Conservation (phyloP, 92 coral and sea anemone genomes). For the Nematostella vectensis region DNA sequence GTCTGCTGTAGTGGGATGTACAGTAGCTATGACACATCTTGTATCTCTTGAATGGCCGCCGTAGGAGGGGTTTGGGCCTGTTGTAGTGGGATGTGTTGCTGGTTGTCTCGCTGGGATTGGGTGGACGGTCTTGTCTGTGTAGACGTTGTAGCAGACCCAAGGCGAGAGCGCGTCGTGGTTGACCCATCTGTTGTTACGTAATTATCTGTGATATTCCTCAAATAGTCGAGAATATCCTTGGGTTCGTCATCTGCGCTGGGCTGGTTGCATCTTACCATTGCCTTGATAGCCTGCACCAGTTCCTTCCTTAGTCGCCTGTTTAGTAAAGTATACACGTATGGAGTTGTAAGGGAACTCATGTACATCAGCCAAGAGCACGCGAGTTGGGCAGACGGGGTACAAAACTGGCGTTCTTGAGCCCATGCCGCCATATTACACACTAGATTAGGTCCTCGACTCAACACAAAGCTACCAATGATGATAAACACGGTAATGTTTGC, state of each 20-base stretch:
- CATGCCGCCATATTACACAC: slow-evolving; percentile 39
- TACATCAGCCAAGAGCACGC: slow-evolving; percentile 37
- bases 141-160: background rate
- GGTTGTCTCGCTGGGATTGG: background rate
- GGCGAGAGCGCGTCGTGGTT: background rate
- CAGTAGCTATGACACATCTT: no score
- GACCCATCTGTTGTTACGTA: slow-evolving; percentile 2
- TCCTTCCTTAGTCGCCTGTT: slow-evolving; percentile 74
- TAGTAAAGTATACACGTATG: slow-evolving; percentile 50
- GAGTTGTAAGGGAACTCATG: slow-evolving; percentile 32
- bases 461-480: slow-evolving; percentile 58
- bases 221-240: slow-evolving; percentile 67
- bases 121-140: background rate
- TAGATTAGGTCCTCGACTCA: slow-evolving; percentile 49
- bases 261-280: slow-evolving; percentile 1
- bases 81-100: no score
- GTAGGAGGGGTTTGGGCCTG: no score
- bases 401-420: slow-evolving; percentile 33
- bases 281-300: slow-evolving; percentile 17
- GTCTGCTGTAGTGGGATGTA: no score
- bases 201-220: slow-evolving; percentile 52
- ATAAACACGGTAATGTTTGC: slow-evolving; percentile 41
- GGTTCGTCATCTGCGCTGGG: slow-evolving; percentile 62
- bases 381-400: slow-evolving; percentile 35
- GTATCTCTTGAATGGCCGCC: no score